Evolutionary conservation across 2,113 vertebrate genomes (phyloP).

Genomic region (Apaloderma vittatum): DNA sequence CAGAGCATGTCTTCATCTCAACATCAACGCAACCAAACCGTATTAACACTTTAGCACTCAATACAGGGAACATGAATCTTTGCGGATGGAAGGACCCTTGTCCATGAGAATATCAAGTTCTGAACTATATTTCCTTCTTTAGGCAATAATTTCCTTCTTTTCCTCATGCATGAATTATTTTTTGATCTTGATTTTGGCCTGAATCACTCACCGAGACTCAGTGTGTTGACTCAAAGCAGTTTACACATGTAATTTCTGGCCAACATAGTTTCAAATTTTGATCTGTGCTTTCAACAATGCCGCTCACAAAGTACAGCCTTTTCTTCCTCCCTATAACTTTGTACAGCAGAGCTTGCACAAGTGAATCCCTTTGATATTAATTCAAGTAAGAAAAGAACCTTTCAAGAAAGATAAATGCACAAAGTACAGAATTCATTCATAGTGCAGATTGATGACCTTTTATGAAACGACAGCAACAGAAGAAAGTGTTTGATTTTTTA

Average conservation of each 20-base stretch:
- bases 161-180: not conserved
- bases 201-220: not conserved
- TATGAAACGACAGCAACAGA: not conserved
- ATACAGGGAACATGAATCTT: not conserved
- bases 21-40: not conserved
- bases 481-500: not conserved
- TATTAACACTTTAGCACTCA: not conserved
- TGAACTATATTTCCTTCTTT: not conserved
- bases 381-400: not conserved
- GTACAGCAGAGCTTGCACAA: not conserved
- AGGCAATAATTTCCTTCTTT: not conserved
- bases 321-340: not conserved
- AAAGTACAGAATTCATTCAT: not conserved
- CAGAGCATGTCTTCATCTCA: not conserved
- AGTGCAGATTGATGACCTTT: not conserved
- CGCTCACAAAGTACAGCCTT: not conserved
- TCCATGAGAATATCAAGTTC: not conserved
- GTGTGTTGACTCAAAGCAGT: not conserved
- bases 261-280: not conserved
- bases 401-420: not conserved
- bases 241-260: not conserved
- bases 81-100: not conserved
- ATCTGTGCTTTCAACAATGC: not conserved
- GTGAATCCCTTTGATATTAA: not conserved
- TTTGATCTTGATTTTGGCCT: not conserved